A percentile compares a stretch with the other conserved stretches of the same genome.
Conservation (phyloP, 2,888 invertebrate species). For the Anodontia alba region DNA sequence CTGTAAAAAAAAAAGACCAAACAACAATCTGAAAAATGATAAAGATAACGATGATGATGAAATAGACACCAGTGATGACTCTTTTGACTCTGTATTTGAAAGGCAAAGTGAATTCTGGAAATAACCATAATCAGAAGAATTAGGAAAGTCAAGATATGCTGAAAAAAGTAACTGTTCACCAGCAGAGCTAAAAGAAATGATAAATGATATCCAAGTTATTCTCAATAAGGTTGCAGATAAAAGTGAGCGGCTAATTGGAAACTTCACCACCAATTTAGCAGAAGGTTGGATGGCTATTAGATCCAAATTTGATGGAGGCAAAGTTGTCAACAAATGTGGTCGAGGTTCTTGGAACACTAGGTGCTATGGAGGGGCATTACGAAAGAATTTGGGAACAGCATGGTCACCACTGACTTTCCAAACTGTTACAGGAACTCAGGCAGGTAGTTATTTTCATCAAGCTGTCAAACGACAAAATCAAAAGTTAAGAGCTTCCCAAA, state of each 20-base stretch:
- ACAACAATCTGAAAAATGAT: background rate
- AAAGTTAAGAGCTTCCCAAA: background rate
- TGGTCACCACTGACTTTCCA: constrained; percentile 33
- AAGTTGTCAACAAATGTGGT: constrained; percentile 41
- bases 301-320: constrained; percentile 58
- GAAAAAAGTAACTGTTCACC: background rate
- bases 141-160: background rate
- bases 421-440: background rate
- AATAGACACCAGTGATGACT: background rate
- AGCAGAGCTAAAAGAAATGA: background rate
- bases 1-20: constrained; percentile 11
- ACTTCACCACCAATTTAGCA: constrained; percentile 50
- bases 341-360: no score
- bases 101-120: constrained; percentile 27
- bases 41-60: background rate
- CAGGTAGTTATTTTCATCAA: constrained; percentile 4
- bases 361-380: constrained; percentile 35
- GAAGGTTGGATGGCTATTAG: constrained; percentile 53
- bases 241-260: constrained; percentile 38
- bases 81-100: constrained; percentile 18
- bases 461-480: background rate
- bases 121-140: constrained; percentile 11
- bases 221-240: constrained; percentile 47
- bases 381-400: constrained; percentile 34
- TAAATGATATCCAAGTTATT: constrained; percentile 16